Base-by-base conservation (phyloP, 1,140 invertebrate species). In the Hesperophylax magnus region DNA sequence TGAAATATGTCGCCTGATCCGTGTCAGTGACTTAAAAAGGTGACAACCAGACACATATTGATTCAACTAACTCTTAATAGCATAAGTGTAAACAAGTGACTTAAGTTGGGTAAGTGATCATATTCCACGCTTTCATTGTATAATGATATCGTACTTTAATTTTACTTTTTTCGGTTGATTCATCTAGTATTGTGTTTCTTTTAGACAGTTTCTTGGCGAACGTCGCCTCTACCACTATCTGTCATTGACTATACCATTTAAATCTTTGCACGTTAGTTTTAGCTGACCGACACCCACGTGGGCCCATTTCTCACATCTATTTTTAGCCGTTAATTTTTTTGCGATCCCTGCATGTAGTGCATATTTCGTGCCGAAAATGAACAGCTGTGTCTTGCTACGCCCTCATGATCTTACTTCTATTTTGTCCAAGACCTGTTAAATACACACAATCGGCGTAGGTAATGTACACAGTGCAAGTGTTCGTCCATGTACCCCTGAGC, bases 251-350 rank as follows among this genome's bases (percentile, higher is more conserved):
- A 65, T 15, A 67, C 14, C 27, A 34, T 61, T 34, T 67, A 27
- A 67, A 67, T 31, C 63, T 27, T 22, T 18, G 63, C 63, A 67
- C 27, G 63, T 17, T 34, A 31, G 63, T 34, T 67, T 34, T 27
- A 31, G 63, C 63, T 67, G 63, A 67, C 63, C 63, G 63, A 27
- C 63, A 67, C 63, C 63, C 63, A 67, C 63, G 63, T 67, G 63
- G 63, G 63, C 27, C 22, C 27, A 67, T 67, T 67, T 67, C 63
- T 67, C 63, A 67, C 63, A 67, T 67, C 63, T 67, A 67, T 67
- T 67, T 67, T 67, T 67, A 67, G 63, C 24, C 31, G 63, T 67
- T 31, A 67, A 65, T 39, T 27, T 67, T 47, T 67, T 67, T 67
- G 63, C 63, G 63, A 67, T 67, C 63, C 63, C 63, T 67, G 31